Base-by-base conservation (phyloP, 2,888 invertebrate genomes). In the Nebria salina region DNA sequence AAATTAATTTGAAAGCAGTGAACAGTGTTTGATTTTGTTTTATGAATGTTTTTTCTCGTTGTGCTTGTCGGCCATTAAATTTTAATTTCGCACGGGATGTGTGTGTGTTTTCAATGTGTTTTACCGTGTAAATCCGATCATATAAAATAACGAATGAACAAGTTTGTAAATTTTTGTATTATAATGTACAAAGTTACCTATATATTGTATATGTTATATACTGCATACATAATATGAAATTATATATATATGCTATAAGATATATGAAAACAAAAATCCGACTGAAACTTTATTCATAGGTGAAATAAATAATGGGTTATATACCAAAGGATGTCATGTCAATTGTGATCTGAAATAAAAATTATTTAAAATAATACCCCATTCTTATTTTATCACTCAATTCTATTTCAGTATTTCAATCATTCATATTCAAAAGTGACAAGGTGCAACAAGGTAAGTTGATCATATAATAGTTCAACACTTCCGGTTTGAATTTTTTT, bases 251-350 rank as follows among this genome's bases (percentile, higher is more conserved):
- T 76, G 76, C 54, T 54, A 54, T 54, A 54, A 54, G 54, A 54
- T 81, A 75, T 81, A 81, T 80, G 75, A 72, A 70, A 75, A 72
- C 20, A 11, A 64, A 75, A 81, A 64, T 81, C 81, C 75, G 81
- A 81, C 81, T 81, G 81, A 78, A 77, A 81, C 76, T 81, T 75
- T 70, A 70, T 74, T 72, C 72, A 74, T 81, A 75, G 75, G 76
- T 72, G 72, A 68, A 41, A 79, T 77, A 74, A 70, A 79, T 72
- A 76, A 81, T 81, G 81, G 81, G 81, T 81, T 81, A 81, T 80
- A 75, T 81, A 81, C 81, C 81, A 81, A 81, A 81, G 81, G 81
- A 81, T 81, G 76, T 81, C 68, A 81, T 73, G 75, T 80, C 80
- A 80, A 75, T 76, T 81, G 81, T 81, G 81, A 81, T 81, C 72